Evolutionary conservation across 2,888 invertebrate species (phyloP), one percentile per base, ranked within the genome.

Genomic region (Cerastis rubricosa): DNA sequence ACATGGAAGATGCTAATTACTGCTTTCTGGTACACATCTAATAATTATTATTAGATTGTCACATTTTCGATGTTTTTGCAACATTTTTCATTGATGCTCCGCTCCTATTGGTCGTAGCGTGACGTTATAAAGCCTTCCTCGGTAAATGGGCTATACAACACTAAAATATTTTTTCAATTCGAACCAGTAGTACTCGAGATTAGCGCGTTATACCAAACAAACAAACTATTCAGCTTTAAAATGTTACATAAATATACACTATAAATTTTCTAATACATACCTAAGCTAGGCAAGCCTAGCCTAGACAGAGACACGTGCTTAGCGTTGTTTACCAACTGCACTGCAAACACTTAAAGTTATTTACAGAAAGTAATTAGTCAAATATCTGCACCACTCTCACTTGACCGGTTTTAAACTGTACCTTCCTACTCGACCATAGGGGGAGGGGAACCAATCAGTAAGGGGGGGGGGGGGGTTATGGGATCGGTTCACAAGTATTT

Each of bases 331-430:
- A 45, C 67, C n/a, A 22, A 75, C 7, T 22, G 49, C 71, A 68
- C 59, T 43, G 51, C 73, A 78, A 72, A 67, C 57, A 71, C 63
- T 63, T 82, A 25, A 70, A 64, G 35, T 71, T 80, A 82, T 80
- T 80, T 80, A 70, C 63, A 82, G 83, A 80, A 70, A 80, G 77
- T 25, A 68, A 61, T 71, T n/a, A 70, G 29, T 9, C 25, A 81
- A 81, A 57, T 19, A 61, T 61, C 14, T 29, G 12, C 17, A 51
- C 2, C 47, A 49, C 65, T 61, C 78, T 78, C 71, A 72, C 69
- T 49, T 71, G 65, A 61, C 83, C 54, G 54, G 69, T 70, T 71
- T 12, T 3, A 59, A 57, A 29, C n/a, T 63, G 19, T 49, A 49
- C n/a, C 6, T 51, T 14, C n/a, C 14, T 54, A 22, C 29, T 35